Evolutionary conservation across 2,888 invertebrate genomes (phyloP), one percentile per base, ranked within the genome.

Genomic region (Fissipunctia ypsillon): DNA sequence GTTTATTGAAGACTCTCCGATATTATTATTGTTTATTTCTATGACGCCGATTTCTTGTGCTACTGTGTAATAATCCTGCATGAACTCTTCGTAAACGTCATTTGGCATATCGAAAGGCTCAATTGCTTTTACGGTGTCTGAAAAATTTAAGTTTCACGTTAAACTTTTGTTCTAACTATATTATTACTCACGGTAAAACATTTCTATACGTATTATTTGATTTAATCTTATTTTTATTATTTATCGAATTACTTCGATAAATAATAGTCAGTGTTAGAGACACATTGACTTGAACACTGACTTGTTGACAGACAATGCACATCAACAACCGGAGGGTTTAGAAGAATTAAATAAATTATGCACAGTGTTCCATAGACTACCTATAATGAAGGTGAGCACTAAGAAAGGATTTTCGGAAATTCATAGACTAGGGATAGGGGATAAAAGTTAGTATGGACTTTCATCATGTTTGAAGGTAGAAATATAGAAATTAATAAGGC

Each of bases 71-170:
- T 81, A 87, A 60, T 87, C 85, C 38, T 74, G 28, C 48, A 81
- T 75, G 25, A 87, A 81, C n/a, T 78, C 84, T 52, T 87, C 77
- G 56, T 83, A 87, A n/a, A 87, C 83, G 12, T 84, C 83, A 7
- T 74, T 59, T 7, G 87, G 87, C 84, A 87, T 85, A 31, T 84
- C 67, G n/a, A 84, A 87, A 0, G 86, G 87, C 59, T 87, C 85
- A 28, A 87, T 77, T 19, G 87, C 78, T 74, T 78, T 81, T 35
- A 87, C 74, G 0, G 81, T 76, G n/a, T 78, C 86, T 87, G 72
- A 60, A 85, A 67, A 63, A 41, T 14, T 3, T 12, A 31, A 35
- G 19, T n/a, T 75, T 35, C 2, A 43, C 16, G 19, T 59, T n/a
- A 41, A 38, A 5, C 3, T 52, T 38, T 48, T 54, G 12, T 45